Percentiles rank a stretch among this genome's conserved stretches.
Evolutionary conservation across 2,113 vertebrate genomes (phyloP).

Genomic region (Dolichotis patagonum): DNA sequence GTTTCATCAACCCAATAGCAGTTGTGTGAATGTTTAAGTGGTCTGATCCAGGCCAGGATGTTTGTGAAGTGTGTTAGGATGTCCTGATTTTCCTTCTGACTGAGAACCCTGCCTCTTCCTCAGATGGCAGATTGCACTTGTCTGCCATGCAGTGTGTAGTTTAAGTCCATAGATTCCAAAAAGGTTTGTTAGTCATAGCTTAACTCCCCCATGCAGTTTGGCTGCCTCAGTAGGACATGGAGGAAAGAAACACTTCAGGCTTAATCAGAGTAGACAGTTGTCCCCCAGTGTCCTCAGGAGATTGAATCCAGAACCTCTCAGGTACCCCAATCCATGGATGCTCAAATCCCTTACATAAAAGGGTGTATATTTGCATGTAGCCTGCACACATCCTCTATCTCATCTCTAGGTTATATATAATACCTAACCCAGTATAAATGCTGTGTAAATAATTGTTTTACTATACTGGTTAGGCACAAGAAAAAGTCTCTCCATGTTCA

Average conservation of each 20-base stretch:
- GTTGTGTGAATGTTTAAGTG: not conserved
- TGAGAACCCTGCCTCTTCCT: not conserved
- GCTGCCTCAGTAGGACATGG: not conserved
- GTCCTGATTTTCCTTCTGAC: not conserved
- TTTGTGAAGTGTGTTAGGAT: not conserved
- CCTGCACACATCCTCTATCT: not conserved
- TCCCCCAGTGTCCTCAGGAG: not conserved
- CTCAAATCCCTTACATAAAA: not conserved
- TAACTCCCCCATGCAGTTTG: not conserved
- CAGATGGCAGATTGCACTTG: not conserved
- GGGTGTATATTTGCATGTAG: not conserved
- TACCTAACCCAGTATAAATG: not conserved
- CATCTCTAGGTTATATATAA: not conserved
- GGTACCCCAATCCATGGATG: not conserved
- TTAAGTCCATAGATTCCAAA: not conserved
- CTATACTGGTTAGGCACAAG: not conserved
- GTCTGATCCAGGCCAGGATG: not conserved
- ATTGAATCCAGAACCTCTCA: not conserved
- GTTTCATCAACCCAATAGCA: not conserved
- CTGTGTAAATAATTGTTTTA: not conserved
- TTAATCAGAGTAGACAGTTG: not conserved
- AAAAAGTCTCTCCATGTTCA: not conserved
- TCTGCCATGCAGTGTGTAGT: not conserved
- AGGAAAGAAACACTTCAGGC: not conserved
- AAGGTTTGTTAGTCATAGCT: not conserved